Evolutionary conservation across 2,888 invertebrate species (phyloP).

Genomic region (Perdita meconis): DNA sequence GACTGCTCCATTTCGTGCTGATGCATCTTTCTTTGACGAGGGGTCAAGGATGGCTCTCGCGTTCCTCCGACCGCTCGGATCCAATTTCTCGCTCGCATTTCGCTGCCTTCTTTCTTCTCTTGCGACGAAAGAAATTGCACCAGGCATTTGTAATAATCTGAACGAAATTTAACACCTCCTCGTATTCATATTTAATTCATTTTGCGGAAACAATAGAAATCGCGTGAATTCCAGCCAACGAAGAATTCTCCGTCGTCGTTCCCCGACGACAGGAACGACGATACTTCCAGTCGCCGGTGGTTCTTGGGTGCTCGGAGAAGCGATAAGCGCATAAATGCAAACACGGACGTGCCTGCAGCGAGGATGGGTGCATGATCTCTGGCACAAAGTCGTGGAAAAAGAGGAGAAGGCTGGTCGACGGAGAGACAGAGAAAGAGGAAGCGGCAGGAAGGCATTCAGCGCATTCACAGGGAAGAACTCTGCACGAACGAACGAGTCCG

Average conservation of each 20-base stretch:
- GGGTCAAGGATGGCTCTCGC: constrained; percentile 43
- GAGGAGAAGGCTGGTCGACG: constrained; percentile 30
- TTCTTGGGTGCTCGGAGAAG: constrained; percentile 54
- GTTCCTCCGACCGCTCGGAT: not conserved
- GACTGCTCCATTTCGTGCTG: constrained; percentile 39
- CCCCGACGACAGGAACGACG: constrained; percentile 19
- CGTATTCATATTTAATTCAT: not conserved
- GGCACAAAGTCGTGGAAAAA: constrained; percentile 54
- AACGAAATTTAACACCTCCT: not conserved
- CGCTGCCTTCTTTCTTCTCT: not conserved
- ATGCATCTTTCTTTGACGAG: constrained; percentile 21
- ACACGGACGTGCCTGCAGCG: constrained; percentile 46
- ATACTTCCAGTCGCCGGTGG: constrained; percentile 54
- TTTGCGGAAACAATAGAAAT: not conserved
- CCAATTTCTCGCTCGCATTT: not conserved
- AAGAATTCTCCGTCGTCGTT: constrained; percentile 10
- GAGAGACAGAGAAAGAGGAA: constrained; percentile 50
- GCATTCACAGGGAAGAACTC: constrained; percentile 82
- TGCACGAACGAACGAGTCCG: constrained; percentile 77
- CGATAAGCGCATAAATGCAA: constrained; percentile 64
- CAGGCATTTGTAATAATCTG: not conserved
- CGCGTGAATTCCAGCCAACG: constrained; percentile 2
- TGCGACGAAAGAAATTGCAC: not conserved
- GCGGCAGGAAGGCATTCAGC: constrained; percentile 77
- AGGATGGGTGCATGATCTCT: constrained; percentile 49